These are phyloP conservation scores for Dasyornis broadbenti DNA, from an alignment of 2,113 vertebrate species.

Conservation along the genomic window DNA sequence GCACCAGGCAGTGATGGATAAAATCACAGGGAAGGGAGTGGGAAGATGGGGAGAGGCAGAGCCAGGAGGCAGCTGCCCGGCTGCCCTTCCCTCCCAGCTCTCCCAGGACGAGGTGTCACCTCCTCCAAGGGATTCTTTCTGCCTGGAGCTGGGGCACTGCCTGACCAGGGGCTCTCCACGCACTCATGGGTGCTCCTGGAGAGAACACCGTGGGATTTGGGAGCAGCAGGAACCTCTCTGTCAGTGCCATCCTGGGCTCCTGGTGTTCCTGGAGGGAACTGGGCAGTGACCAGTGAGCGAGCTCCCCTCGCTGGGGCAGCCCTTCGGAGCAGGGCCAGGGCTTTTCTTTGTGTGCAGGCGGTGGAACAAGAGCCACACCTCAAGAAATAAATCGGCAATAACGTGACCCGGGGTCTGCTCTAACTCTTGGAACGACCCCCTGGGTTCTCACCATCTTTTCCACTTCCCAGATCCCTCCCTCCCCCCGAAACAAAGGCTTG, in stretches of 20 bases:
- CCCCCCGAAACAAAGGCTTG: not conserved
- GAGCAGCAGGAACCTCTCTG: not conserved
- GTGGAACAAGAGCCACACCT: slow-evolving; percentile 21
- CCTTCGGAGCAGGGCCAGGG: not conserved
- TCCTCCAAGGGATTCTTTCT: not conserved
- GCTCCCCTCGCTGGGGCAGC: not conserved
- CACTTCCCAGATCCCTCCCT: slow-evolving; percentile 27
- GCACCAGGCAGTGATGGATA: not conserved
- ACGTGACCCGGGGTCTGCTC: not conserved
- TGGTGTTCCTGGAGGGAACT: not conserved
- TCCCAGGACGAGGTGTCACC: not conserved
- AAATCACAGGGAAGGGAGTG: not conserved
- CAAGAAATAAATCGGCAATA: not conserved
- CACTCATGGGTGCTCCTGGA: not conserved
- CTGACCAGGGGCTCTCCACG: not conserved
- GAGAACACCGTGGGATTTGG: not conserved
- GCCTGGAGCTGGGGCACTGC: not conserved
- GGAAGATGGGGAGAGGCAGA: not conserved
- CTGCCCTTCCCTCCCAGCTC: not conserved
- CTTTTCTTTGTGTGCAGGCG: not conserved
- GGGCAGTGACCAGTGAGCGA: not conserved
- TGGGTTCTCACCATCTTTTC: slow-evolving; percentile 25
- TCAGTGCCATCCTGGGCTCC: not conserved
- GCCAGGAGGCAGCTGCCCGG: not conserved
- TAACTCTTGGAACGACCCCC: not conserved